phyloP scores from a whole-genome alignment of 2,888 invertebrate genomes.

The Temnothorax rugatulus region DNA sequence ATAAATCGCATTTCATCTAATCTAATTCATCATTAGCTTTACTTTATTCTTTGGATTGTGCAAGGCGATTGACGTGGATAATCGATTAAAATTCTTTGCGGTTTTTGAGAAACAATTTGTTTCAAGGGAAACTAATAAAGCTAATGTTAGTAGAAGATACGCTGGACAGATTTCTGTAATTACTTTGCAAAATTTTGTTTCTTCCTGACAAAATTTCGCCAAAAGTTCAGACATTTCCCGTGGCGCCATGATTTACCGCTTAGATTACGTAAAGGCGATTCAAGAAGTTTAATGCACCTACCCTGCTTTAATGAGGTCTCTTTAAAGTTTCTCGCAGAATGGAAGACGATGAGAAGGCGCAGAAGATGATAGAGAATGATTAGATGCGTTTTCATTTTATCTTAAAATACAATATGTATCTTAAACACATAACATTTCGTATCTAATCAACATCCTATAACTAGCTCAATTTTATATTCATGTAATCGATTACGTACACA shows the following conservation, averaged over 20 bases:
- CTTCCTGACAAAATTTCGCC: slow-evolving; percentile 23
- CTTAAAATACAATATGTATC: neutral
- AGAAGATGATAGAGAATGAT: neutral
- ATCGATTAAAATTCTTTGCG: slow-evolving; percentile 16
- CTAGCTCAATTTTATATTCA: slow-evolving; percentile 1
- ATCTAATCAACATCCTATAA: neutral
- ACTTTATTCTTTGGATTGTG: neutral
- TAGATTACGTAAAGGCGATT: slow-evolving; percentile 11
- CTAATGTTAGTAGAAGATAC: slow-evolving; percentile 28
- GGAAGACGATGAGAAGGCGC: slow-evolving; percentile 2
- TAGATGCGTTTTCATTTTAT: slow-evolving; percentile 14
- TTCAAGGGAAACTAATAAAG: neutral
- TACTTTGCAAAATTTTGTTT: slow-evolving; percentile 46
- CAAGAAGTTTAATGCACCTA: slow-evolving; percentile 32
- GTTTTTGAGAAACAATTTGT: neutral
- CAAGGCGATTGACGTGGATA: neutral
- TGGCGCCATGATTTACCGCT: slow-evolving; percentile 48
- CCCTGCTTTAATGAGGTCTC: slow-evolving; percentile 23
- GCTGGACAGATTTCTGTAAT: slow-evolving; percentile 18
- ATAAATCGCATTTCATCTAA: neutral
- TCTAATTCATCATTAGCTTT: neutral
- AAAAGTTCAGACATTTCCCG: slow-evolving; percentile 24
- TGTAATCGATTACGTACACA: neutral
- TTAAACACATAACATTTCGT: neutral
- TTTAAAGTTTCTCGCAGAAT: slow-evolving; percentile 42